Percentiles rank a stretch among this genome's conserved stretches.
These are phyloP conservation scores for Sesamia nonagrioides DNA, from an alignment of 1,140 invertebrate genomes.

Conservation along the genomic window DNA sequence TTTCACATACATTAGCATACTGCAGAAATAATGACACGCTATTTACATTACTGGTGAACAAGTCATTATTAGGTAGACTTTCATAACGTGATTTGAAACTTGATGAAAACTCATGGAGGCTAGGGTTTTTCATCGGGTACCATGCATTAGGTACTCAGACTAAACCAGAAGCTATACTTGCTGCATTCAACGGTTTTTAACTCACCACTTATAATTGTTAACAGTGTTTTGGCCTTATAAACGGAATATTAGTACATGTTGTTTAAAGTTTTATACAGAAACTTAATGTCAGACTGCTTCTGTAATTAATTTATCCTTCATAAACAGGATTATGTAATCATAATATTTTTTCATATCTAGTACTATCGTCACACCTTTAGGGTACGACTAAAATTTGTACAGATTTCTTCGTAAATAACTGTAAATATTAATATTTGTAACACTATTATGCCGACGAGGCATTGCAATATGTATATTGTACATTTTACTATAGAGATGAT, in stretches of 20 bases:
- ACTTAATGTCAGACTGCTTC: too few species aligned
- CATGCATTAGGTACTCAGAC: background rate
- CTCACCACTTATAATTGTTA: too few species aligned
- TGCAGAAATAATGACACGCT: background rate
- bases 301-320: background rate
- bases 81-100: background rate
- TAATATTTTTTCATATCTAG: background rate
- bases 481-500: constrained; percentile 65
- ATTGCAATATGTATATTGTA: constrained; percentile 77
- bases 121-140: background rate
- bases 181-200: background rate
- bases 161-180: background rate
- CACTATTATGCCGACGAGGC: constrained; percentile 26
- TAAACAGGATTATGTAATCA: background rate
- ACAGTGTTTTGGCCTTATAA: too few species aligned
- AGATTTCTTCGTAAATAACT: constrained; percentile 43
- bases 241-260: too few species aligned
- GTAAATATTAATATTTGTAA: constrained; percentile 45
- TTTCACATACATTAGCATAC: background rate
- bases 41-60: constrained; percentile 6
- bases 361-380: constrained; percentile 1
- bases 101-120: background rate
- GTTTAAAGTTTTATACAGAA: too few species aligned
- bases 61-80: constrained; percentile 23
- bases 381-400: constrained; percentile 31